phyloP scores from a whole-genome alignment of 2,113 vertebrate genomes.

The Arenaria interpres region DNA sequence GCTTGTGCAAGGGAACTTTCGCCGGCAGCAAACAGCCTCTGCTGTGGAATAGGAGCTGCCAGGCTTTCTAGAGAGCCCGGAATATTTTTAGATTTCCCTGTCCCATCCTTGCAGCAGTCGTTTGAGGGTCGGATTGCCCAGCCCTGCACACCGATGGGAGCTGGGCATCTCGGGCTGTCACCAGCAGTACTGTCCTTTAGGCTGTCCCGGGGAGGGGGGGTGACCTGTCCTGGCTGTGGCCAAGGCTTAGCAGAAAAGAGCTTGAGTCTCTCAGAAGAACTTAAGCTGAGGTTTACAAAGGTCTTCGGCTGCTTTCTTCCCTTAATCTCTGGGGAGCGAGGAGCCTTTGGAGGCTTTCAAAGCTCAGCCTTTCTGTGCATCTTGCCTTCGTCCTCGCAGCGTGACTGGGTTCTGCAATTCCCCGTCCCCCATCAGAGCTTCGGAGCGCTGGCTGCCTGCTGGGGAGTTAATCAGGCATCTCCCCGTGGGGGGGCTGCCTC shows the following conservation, averaged over 20 bases:
- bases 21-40: not conserved
- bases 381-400: not conserved
- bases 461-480: not conserved
- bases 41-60: not conserved
- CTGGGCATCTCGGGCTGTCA: not conserved
- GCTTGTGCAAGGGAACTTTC: not conserved
- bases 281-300: not conserved
- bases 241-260: not conserved
- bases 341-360: not conserved
- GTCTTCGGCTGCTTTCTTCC: not conserved
- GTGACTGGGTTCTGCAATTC: not conserved
- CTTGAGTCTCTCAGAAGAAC: not conserved
- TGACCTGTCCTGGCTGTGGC: not conserved
- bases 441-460: not conserved
- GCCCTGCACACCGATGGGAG: accelerated
- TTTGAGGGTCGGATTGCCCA: accelerated
- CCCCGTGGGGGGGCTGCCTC: not conserved
- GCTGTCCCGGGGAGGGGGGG: not conserved
- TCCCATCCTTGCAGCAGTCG: not conserved
- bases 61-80: not conserved
- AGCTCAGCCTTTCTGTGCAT: not conserved
- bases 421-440: not conserved
- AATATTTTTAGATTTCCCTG: not conserved
- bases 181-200: not conserved
- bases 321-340: not conserved